These are phyloP conservation scores for Petrocephalus schoutedeni DNA, from an alignment of 2,797 vertebrate genomes.

Conservation along the genomic window DNA sequence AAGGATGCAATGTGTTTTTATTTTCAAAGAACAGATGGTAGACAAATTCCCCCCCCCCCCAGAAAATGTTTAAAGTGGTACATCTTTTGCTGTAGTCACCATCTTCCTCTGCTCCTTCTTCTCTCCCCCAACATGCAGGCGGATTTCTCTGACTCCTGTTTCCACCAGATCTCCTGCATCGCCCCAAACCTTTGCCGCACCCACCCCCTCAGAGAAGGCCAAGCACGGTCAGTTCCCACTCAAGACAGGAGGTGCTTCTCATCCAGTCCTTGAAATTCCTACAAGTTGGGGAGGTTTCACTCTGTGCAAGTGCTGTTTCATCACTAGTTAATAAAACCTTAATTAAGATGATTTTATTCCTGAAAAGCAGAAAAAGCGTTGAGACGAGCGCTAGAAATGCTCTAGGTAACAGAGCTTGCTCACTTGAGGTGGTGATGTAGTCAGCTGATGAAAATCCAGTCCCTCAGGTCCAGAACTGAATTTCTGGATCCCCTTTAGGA, in stretches of 20 bases:
- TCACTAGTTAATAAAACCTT: background rate
- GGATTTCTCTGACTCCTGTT: slow-evolving; percentile 76
- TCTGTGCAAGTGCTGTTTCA: background rate
- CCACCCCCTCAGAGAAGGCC: slow-evolving; percentile 63
- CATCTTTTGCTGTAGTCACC: background rate
- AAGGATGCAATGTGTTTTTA: background rate
- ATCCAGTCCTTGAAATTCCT: background rate
- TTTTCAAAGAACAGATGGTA: background rate
- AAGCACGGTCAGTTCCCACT: slow-evolving; percentile 67
- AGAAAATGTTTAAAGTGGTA: background rate
- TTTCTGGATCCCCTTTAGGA: background rate
- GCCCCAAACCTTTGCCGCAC: slow-evolving; percentile 37
- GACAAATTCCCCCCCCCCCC: no score
- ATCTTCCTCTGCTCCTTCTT: slow-evolving; percentile 44
- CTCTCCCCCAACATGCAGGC: slow-evolving; percentile 56
- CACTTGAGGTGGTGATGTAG: background rate
- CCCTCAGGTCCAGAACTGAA: background rate
- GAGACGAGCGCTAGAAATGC: background rate
- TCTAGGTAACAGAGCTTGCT: background rate
- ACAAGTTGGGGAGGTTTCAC: background rate
- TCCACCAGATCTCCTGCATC: slow-evolving; percentile 49
- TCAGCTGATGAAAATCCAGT: background rate
- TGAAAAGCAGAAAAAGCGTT: background rate
- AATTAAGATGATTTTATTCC: background rate
- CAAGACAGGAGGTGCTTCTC: background rate